phyloP scores from a whole-genome alignment of 35 echinoderm and acorn worm genomes.

The Stichopus chloronotus region DNA sequence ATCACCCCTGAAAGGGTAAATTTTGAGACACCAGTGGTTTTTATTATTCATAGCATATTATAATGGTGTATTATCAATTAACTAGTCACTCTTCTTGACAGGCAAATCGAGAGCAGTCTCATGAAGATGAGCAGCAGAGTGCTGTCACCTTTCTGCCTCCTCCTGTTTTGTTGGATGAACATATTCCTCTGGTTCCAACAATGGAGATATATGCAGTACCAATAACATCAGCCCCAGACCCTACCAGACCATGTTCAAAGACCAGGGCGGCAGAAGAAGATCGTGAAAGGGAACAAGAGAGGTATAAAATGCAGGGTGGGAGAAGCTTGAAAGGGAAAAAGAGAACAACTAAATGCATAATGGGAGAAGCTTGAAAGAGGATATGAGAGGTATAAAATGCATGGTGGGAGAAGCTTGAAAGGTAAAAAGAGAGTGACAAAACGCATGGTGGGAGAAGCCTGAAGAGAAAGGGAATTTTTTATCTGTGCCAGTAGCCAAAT shows the following conservation, averaged over 20 bases:
- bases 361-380: slow-evolving; percentile 26
- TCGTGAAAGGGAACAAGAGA: slow-evolving; percentile 44
- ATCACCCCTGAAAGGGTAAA: no score
- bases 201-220: slow-evolving; percentile 44
- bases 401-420: no score
- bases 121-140: slow-evolving; percentile 2
- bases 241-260: slow-evolving; percentile 51
- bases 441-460: background rate
- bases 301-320: background rate
- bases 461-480: background rate
- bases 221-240: slow-evolving; percentile 50
- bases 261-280: slow-evolving; percentile 41
- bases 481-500: no score
- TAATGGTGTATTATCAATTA: no score
- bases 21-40: no score
- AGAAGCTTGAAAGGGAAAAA: no score
- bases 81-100: background rate
- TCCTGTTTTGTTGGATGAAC: background rate
- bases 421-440: no score
- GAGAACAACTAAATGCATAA: no score
- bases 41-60: no score
- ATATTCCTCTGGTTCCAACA: slow-evolving; percentile 37
- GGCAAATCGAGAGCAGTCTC: slow-evolving; percentile 10
- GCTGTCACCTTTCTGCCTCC: background rate
- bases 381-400: slow-evolving; percentile 14